phyloP scores from a whole-genome alignment of 2,113 vertebrate genomes.

The Neoarius graeffei region DNA sequence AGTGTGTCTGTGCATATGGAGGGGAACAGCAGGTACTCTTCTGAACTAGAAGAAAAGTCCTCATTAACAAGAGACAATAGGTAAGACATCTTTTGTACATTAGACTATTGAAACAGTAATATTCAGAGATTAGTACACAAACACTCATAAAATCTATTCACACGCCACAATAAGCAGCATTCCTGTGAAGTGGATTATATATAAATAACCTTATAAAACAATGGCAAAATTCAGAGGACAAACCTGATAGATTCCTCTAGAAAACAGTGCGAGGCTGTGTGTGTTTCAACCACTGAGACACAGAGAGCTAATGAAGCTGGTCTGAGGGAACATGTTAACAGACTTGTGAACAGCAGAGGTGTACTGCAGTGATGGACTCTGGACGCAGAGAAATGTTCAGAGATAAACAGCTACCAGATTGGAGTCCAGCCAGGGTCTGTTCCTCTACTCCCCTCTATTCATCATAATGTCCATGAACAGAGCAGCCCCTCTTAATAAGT shows the following conservation, averaged over 20 bases:
- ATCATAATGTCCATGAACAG: conserved; percentile 46
- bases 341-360: conserved; percentile 34
- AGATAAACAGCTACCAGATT: conserved; percentile 48
- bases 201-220: not conserved
- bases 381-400: conserved; percentile 30
- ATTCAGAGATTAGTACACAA: not conserved
- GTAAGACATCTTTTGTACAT: conserved; percentile 42
- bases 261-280: not conserved
- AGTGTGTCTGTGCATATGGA: conserved; percentile 44
- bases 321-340: conserved; percentile 20
- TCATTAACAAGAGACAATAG: not conserved
- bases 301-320: conserved; percentile 12
- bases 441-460: conserved; percentile 42
- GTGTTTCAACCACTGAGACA: not conserved
- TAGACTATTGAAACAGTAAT: not conserved
- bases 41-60: conserved; percentile 14
- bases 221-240: not conserved
- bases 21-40: conserved; percentile 46
- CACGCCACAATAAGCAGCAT: not conserved
- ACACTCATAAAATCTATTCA: conserved; percentile 2
- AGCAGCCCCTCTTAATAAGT: conserved; percentile 43
- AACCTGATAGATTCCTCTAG: not conserved
- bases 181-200: not conserved
- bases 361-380: conserved; percentile 34
- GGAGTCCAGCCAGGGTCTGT: conserved; percentile 40